A percentile compares a stretch with the other conserved stretches of the same genome.
phyloP scores from a whole-genome alignment of 2,888 invertebrate genomes.

The Chorisops tibialis region DNA sequence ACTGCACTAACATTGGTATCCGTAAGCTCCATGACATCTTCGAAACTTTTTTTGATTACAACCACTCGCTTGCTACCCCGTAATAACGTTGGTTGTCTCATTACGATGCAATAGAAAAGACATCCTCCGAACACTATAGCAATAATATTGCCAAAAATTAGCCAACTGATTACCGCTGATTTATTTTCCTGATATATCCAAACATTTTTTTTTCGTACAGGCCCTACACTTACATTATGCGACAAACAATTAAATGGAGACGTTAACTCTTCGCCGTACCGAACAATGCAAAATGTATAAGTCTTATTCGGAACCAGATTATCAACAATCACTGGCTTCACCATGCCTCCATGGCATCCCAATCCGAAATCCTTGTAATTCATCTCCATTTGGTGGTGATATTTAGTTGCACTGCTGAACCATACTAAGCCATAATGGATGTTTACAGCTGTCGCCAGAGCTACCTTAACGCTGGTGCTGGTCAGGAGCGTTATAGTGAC shows the following conservation, averaged over 20 bases:
- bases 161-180: conserved; percentile 40
- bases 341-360: neutral
- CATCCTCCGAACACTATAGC: conserved; percentile 41
- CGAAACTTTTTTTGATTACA: conserved; percentile 25
- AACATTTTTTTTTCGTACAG: conserved; percentile 41
- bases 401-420: neutral
- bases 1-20: no score
- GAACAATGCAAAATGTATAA: conserved; percentile 5
- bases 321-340: neutral
- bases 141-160: conserved; percentile 33
- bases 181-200: conserved; percentile 41
- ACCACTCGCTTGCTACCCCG: conserved; percentile 44
- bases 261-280: neutral
- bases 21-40: neutral
- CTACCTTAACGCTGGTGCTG: neutral
- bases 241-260: conserved; percentile 41
- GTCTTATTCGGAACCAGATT: neutral
- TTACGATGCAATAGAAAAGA: conserved; percentile 43
- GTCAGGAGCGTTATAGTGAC: neutral
- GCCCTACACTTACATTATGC: conserved; percentile 38
- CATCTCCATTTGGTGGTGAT: neutral
- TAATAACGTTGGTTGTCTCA: conserved; percentile 42
- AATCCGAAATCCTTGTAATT: neutral
- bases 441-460: neutral
- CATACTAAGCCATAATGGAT: neutral